Percentiles rank a stretch among this genome's conserved stretches.
These are phyloP conservation scores for Listronotus oregonensis DNA, from an alignment of 1,140 invertebrate species.

Conservation along the genomic window DNA sequence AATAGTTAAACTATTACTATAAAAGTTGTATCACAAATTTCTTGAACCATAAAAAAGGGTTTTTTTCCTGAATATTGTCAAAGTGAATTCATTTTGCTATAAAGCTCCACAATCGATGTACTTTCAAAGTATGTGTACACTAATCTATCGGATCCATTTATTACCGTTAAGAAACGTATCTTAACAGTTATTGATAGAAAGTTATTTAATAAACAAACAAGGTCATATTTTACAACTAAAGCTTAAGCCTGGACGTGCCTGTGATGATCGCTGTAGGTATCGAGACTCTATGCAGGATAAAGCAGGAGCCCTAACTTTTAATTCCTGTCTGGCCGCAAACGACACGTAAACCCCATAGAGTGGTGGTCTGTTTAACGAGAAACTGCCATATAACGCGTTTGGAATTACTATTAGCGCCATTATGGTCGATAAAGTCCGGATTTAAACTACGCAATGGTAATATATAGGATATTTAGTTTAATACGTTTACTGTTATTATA, in stretches of 20 bases:
- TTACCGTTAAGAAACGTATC: no score
- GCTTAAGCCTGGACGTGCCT: constrained; percentile 19
- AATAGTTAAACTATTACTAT: no score
- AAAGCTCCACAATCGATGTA: no score
- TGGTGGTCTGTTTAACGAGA: constrained; percentile 54
- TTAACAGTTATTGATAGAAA: neutral
- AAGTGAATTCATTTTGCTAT: no score
- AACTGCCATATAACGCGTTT: constrained; percentile 52
- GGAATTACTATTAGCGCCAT: constrained; percentile 52
- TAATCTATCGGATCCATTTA: no score
- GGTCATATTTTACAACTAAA: constrained; percentile 15
- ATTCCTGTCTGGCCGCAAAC: constrained; percentile 53
- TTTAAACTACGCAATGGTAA: constrained; percentile 35
- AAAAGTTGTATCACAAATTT: no score
- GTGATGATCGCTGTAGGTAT: constrained; percentile 11
- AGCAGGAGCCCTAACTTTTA: constrained; percentile 52
- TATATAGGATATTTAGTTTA: no score
- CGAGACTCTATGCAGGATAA: constrained; percentile 40
- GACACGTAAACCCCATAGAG: constrained; percentile 53
- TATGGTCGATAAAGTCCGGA: constrained; percentile 50
- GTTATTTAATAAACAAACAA: constrained; percentile 14
- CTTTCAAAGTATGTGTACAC: no score
- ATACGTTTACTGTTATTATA: no score
- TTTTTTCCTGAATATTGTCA: no score
- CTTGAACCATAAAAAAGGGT: no score